A percentile compares a stretch with the other conserved stretches of the same genome.
Evolutionary conservation across 2,113 vertebrate species (phyloP).

Genomic region (Copsychus sechellarum): DNA sequence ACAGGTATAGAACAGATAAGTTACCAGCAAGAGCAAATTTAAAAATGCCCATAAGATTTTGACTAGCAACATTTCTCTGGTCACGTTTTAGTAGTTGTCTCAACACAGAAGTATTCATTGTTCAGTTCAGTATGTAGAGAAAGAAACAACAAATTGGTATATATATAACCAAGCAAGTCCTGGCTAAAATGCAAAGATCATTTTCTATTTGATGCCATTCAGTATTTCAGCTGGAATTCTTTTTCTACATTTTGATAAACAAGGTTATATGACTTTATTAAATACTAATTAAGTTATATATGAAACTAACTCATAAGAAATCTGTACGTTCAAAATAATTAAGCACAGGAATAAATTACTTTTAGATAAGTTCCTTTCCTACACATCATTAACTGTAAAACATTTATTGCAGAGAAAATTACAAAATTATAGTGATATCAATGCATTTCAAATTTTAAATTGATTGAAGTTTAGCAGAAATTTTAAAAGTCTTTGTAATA

Average conservation of each 20-base stretch:
- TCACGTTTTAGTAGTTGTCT: background rate
- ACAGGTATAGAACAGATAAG: background rate
- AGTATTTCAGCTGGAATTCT: slow-evolving; percentile 61
- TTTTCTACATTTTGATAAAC: slow-evolving; percentile 71
- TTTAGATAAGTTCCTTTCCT: slow-evolving; percentile 65
- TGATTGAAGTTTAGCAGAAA: slow-evolving; percentile 79
- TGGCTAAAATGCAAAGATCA: background rate
- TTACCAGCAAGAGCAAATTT: background rate
- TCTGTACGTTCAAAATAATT: slow-evolving; percentile 66
- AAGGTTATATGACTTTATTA: slow-evolving; percentile 76
- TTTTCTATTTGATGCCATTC: background rate
- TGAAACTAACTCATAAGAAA: slow-evolving; percentile 51
- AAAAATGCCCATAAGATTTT: background rate
- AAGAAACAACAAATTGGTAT: background rate
- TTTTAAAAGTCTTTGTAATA: slow-evolving; percentile 75
- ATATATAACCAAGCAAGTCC: background rate
- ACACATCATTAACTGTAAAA: slow-evolving; percentile 65
- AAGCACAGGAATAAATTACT: slow-evolving; percentile 70
- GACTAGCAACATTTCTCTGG: background rate
- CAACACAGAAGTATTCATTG: background rate
- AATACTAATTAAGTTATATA: slow-evolving; percentile 71
- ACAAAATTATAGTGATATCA: slow-evolving; percentile 73
- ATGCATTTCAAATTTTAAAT: slow-evolving; percentile 81
- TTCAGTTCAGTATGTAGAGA: background rate
- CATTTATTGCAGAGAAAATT: slow-evolving; percentile 75